These are phyloP conservation scores for Mya arenaria DNA, from an alignment of 1,140 invertebrate species.

Conservation along the genomic window DNA sequence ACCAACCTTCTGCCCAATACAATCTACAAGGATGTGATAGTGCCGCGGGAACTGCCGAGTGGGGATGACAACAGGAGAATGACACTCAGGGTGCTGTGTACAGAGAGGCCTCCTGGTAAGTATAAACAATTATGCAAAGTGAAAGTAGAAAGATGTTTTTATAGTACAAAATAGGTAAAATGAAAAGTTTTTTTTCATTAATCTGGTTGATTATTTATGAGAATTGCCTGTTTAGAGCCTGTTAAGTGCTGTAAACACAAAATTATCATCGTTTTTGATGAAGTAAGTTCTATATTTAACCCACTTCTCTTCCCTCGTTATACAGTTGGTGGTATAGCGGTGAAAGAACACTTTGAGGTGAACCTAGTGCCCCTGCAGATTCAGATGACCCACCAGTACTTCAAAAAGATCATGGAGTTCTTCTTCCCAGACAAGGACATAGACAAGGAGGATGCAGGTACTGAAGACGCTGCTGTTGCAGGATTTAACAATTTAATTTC, in stretches of 20 bases:
- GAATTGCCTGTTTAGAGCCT: no score
- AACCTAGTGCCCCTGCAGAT: constrained; percentile 80
- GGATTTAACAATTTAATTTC: no score
- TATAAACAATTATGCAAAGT: background rate
- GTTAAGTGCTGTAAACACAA: no score
- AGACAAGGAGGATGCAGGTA: constrained; percentile 74
- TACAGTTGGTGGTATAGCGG: constrained; percentile 97
- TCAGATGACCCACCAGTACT: constrained; percentile 97
- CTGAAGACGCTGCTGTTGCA: no score
- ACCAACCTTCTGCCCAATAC: constrained; percentile 97
- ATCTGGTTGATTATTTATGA: no score
- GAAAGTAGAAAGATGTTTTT: no score
- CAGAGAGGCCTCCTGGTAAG: constrained; percentile 78
- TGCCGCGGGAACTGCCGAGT: constrained; percentile 68
- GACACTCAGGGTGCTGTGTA: constrained; percentile 77
- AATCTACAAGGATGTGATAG: constrained; percentile 94
- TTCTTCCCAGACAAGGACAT: constrained; percentile 96
- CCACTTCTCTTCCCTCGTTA: no score
- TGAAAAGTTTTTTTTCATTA: no score
- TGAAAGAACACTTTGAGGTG: constrained; percentile 96
- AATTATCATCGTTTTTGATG: no score
- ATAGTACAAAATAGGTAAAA: no score
- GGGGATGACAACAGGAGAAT: constrained; percentile 75
- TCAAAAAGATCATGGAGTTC: constrained; percentile 98
- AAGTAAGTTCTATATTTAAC: no score